A percentile compares a stretch with the other conserved stretches of the same genome.
Evolutionary conservation across 2,113 vertebrate species (phyloP).

Genomic region (Nycticryphes semicollaris): DNA sequence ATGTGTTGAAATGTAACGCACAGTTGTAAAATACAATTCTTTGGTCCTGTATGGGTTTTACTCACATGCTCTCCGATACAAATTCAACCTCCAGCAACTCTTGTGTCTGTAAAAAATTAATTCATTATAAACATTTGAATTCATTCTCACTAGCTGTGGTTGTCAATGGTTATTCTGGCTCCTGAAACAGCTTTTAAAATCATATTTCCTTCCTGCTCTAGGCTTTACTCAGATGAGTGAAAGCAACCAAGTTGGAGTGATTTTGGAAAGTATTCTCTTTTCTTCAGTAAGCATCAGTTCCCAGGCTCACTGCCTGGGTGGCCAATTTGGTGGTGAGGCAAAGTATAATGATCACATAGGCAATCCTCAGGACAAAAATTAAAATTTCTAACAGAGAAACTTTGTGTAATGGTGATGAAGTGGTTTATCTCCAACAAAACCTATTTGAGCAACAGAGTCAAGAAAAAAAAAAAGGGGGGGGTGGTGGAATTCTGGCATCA

Average conservation of each 20-base stretch:
- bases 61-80: constrained; percentile 70
- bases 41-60: not conserved
- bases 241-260: not conserved
- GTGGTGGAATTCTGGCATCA: not conserved
- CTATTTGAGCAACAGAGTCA: not conserved
- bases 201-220: not conserved
- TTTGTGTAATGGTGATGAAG: not conserved
- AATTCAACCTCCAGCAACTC: constrained; percentile 76
- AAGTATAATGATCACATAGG: not conserved
- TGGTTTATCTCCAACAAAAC: not conserved
- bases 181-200: not conserved
- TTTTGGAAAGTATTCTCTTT: not conserved
- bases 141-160: not conserved
- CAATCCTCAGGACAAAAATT: too few relatives aligned
- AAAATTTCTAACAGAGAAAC: not conserved
- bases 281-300: not conserved
- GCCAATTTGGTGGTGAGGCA: not conserved
- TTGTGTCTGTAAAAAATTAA: constrained; percentile 58
- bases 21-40: not conserved
- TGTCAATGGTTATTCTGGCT: not conserved
- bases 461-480: not conserved
- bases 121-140: not conserved
- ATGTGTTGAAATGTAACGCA: not conserved
- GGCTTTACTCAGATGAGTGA: not conserved
- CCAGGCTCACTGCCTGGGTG: not conserved